Evolutionary conservation across 2,797 vertebrate species (phyloP), one percentile per base, ranked within the genome.

Genomic region (Crocidura indochinensis): DNA sequence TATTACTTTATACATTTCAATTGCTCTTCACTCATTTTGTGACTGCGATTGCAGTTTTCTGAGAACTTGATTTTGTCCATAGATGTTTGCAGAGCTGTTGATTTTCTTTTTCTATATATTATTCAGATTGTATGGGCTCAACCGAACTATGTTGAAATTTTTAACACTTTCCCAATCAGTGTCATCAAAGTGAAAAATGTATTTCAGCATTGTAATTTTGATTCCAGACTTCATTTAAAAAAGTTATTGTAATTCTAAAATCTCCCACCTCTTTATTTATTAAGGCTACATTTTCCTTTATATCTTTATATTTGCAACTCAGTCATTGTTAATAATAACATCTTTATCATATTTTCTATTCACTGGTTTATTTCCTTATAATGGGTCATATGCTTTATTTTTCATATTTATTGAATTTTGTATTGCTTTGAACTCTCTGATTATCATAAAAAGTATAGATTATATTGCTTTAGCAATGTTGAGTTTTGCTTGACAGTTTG

Each of bases 181-280:
- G 44, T 90, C 69, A 44, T 76, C 14, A 53, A 79, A 62, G 38
- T 72, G 60, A 82, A 91, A 38, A 71, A 71, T 76, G 75, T 17
- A 88, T 67, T 79, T 86, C 9, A 53, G 46, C 12, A n/a, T 47
- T 77, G 8, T 75, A 49, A 10, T 85, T 83, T 91, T 85, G 62
- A 38, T 85, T 78, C 20, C 19, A 72, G n/a, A 67, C 56, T 90
- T 78, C 46, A 29, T 11, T 56, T 11, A 56, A 56, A 56, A 56
- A 56, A 11, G 11, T 11, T 91, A 78, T 74, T 64, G 29, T 72
- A 53, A 73, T 14, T 90, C 27, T 81, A 68, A 26, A 26, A 2
- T 79, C 17, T 46, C 62, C 67, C 83, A 7, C 10, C 19, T 79
- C 8, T 72, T 65, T 46, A 47, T 31, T 74, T 20, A 84, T 38